Evolutionary conservation across 2,797 vertebrate genomes (phyloP).

Genomic region (Scolopax rusticola): DNA sequence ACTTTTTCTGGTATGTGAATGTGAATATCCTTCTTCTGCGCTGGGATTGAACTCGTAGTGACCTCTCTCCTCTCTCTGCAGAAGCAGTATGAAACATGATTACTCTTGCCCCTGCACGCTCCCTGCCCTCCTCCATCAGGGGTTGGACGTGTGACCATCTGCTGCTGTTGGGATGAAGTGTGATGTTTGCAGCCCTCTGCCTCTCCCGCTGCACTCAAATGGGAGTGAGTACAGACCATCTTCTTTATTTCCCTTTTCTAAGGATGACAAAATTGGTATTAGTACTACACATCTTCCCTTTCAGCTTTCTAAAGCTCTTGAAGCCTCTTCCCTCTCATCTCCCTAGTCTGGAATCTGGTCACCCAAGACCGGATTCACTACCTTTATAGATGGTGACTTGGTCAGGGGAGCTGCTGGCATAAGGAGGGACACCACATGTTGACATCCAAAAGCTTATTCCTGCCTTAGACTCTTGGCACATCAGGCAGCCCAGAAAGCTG

Average conservation of each 20-base stretch:
- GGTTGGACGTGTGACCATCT: accelerated
- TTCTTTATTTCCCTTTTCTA: background rate
- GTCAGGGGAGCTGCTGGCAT: background rate
- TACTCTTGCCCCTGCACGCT: background rate
- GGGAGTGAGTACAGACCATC: background rate
- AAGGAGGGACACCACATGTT: too few species aligned
- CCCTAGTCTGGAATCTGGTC: too few species aligned
- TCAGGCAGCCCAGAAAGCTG: background rate
- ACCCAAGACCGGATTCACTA: background rate
- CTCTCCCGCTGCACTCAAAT: background rate
- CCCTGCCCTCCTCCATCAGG: background rate
- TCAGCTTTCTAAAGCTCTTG: background rate
- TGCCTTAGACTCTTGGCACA: too few species aligned
- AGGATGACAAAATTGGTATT: background rate
- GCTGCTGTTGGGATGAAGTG: background rate
- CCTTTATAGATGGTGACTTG: background rate
- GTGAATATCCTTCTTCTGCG: background rate
- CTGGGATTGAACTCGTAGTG: background rate
- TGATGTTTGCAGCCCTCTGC: background rate
- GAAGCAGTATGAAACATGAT: background rate
- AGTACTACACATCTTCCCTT: background rate
- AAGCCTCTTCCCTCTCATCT: background rate
- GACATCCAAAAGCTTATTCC: background rate
- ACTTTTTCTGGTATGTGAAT: background rate
- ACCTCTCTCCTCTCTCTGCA: background rate